phyloP scores from a whole-genome alignment of 2,888 invertebrate genomes.

The Ferrisia virgata region DNA sequence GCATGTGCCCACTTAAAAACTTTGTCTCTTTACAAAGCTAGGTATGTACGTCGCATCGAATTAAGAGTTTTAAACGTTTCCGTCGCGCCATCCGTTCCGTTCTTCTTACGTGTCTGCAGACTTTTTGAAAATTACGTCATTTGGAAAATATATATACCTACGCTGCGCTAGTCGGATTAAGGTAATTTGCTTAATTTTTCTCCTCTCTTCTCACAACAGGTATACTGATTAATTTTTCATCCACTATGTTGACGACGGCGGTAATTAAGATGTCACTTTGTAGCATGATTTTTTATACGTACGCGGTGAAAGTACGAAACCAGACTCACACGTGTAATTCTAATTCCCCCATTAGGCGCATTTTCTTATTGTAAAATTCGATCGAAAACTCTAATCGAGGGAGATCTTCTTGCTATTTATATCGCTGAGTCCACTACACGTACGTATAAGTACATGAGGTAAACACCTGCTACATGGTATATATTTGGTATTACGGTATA shows the following conservation, averaged over 20 bases:
- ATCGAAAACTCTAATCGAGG: too few species aligned
- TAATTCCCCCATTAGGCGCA: neutral
- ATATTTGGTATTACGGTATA: neutral
- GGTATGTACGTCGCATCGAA: conserved; percentile 39
- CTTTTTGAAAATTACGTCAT: conserved; percentile 12
- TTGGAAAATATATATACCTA: neutral
- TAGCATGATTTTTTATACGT: neutral
- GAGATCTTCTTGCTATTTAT: neutral
- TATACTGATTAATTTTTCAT: neutral
- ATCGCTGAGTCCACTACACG: neutral
- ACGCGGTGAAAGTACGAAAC: neutral
- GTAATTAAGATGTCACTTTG: neutral
- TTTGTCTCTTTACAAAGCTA: conserved; percentile 5
- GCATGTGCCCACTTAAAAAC: conserved; percentile 43
- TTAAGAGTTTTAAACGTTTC: conserved; percentile 39
- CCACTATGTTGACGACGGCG: neutral
- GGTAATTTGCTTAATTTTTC: neutral
- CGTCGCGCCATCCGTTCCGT: neutral
- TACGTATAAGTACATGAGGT: too few species aligned
- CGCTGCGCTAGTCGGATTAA: neutral
- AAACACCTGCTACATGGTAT: conserved; percentile 21
- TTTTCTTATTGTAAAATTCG: neutral
- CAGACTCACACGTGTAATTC: neutral
- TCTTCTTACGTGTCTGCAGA: neutral
- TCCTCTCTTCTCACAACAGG: neutral